phyloP scores from a whole-genome alignment of 2,888 invertebrate species.

The Odontocolon sp. region DNA sequence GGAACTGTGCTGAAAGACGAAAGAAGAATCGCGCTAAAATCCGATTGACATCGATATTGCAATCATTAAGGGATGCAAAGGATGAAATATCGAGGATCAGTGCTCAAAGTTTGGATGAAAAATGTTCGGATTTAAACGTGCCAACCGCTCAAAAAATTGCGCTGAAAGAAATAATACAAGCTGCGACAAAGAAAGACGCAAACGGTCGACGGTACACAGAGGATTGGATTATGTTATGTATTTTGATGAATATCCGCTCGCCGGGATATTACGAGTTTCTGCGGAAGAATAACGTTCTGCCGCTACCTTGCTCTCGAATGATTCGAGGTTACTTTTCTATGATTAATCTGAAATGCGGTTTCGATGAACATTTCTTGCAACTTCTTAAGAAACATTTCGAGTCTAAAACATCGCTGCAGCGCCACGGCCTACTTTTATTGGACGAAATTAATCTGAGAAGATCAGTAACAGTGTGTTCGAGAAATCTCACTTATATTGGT shows the following conservation, averaged over 20 bases:
- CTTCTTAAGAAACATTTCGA: slow-evolving; percentile 31
- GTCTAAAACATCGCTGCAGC: slow-evolving; percentile 31
- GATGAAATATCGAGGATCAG: slow-evolving; percentile 4
- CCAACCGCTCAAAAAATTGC: neutral
- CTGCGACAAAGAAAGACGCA: neutral
- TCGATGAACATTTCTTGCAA: slow-evolving; percentile 49
- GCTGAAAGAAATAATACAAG: neutral
- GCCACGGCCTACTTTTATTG: slow-evolving; percentile 51
- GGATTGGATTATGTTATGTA: slow-evolving; percentile 34
- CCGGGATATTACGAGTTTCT: slow-evolving; percentile 25
- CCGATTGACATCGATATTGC: neutral
- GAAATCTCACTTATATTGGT: slow-evolving; percentile 52
- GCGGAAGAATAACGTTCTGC: neutral
- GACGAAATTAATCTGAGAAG: slow-evolving; percentile 58
- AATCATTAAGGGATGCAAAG: neutral
- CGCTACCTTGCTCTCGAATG: no score
- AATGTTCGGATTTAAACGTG: neutral
- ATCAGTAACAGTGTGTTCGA: slow-evolving; percentile 34
- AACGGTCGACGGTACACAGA: slow-evolving; percentile 28
- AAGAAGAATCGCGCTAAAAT: neutral
- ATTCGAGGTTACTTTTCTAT: slow-evolving; percentile 26
- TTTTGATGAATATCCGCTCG: no score
- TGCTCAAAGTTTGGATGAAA: neutral
- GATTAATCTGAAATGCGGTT: slow-evolving; percentile 48
- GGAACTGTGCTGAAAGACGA: neutral